Conservation (phyloP, 2,888 invertebrate species). For the Lepidochitona cinerea region DNA sequence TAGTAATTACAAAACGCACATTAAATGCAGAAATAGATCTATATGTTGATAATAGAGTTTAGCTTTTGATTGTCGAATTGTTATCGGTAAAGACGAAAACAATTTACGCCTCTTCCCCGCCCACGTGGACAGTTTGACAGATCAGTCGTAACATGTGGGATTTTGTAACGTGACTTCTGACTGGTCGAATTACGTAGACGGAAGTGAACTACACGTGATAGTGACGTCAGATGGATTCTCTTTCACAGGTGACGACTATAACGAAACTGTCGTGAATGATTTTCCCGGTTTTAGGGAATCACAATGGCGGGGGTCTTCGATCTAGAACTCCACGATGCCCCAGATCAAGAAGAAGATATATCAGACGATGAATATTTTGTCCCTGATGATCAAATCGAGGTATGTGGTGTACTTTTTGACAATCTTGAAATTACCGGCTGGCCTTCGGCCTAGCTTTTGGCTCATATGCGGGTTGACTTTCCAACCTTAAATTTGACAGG, state of each 20-base stretch:
- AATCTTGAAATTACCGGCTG: no score
- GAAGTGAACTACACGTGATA: slow-evolving; percentile 49
- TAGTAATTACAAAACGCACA: no score
- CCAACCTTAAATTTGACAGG: no score
- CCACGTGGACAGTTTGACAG: no score
- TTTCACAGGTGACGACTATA: background rate
- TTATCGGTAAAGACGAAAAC: no score
- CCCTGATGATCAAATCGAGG: slow-evolving; percentile 75
- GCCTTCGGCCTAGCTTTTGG: no score
- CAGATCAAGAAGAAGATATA: slow-evolving; percentile 72
- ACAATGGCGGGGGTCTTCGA: slow-evolving; percentile 85
- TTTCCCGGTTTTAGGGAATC: slow-evolving; percentile 35
- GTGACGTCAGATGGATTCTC: slow-evolving; percentile 61
- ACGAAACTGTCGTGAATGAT: background rate
- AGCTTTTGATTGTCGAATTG: no score
- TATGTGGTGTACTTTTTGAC: slow-evolving; percentile 68
- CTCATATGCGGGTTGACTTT: no score
- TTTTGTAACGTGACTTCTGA: background rate
- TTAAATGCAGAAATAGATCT: no score
- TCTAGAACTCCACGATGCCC: slow-evolving; percentile 82
- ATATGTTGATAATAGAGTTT: no score
- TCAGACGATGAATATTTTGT: slow-evolving; percentile 90
- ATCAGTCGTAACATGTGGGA: no score
- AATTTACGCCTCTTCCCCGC: no score
- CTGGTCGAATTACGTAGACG: slow-evolving; percentile 9